Conservation (phyloP, 2,797 vertebrate genomes). For the Urocyon cinereoargenteus region DNA sequence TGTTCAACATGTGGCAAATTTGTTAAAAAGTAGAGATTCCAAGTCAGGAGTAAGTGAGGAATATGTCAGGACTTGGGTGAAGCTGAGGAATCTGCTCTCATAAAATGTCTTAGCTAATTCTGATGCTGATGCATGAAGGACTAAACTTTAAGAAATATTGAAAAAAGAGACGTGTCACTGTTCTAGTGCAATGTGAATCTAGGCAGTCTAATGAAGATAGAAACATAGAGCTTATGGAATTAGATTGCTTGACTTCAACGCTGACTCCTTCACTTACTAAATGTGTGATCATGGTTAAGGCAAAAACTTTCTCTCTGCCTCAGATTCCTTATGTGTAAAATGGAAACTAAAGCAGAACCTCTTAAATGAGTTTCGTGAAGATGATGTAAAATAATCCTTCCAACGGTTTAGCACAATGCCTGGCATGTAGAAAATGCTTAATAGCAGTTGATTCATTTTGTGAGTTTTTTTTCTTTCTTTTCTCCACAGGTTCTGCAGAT, state of each 20-base stretch:
- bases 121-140: neutral
- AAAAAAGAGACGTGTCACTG: neutral
- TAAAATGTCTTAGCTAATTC: neutral
- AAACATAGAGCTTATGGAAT: neutral
- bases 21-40: neutral
- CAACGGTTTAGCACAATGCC: neutral
- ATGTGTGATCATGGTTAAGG: neutral
- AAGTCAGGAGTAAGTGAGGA: neutral
- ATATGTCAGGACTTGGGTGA: neutral
- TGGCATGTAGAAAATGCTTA: neutral
- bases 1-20: neutral
- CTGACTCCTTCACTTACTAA: neutral
- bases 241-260: neutral
- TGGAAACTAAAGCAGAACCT: neutral
- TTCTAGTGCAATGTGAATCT: neutral
- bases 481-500: neutral
- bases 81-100: neutral
- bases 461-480: neutral
- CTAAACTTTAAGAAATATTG: neutral
- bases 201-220: neutral
- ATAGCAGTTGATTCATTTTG: neutral
- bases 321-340: neutral
- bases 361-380: neutral
- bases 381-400: neutral
- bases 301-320: neutral